A percentile compares a stretch with the other conserved stretches of the same genome.
phyloP scores from a whole-genome alignment of 2,888 invertebrate genomes.

The Harpagoxenus sublaevis region DNA sequence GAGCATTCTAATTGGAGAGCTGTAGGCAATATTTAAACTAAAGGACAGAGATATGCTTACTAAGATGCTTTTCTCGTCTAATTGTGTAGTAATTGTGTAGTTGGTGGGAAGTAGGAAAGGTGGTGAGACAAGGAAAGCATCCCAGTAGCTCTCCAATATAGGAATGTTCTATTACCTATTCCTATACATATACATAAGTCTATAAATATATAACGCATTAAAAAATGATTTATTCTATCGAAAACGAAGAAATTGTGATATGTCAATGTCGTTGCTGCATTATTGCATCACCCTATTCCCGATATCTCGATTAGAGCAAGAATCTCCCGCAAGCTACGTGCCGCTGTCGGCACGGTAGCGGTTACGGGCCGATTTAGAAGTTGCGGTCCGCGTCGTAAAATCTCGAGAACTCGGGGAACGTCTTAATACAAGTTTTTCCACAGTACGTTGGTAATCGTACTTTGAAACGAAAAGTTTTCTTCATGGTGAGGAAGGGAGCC shows the following conservation, averaged over 20 bases:
- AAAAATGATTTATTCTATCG: neutral
- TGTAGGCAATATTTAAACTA: too few relatives aligned
- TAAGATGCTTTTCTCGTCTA: too few relatives aligned
- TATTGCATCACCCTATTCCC: slow-evolving; percentile 20
- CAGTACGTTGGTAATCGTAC: slow-evolving; percentile 76
- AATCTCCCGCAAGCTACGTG: slow-evolving; percentile 41
- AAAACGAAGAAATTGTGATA: neutral
- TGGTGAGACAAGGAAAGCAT: too few relatives aligned
- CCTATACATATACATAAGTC: too few relatives aligned
- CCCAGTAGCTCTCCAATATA: too few relatives aligned
- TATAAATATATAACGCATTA: neutral
- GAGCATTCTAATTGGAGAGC: too few relatives aligned
- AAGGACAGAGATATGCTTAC: too few relatives aligned
- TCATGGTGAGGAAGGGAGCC: slow-evolving; percentile 19
- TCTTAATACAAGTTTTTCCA: slow-evolving; percentile 79
- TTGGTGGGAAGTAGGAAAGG: too few relatives aligned
- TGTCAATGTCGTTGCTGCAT: neutral
- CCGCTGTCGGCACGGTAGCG: slow-evolving; percentile 31
- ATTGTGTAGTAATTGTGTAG: too few relatives aligned
- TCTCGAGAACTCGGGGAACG: slow-evolving; percentile 68
- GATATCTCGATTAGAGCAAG: slow-evolving; percentile 47
- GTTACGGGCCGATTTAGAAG: slow-evolving; percentile 67
- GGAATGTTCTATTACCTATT: too few relatives aligned
- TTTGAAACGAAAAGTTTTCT: slow-evolving; percentile 76
- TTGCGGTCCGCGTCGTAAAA: slow-evolving; percentile 65